Base-by-base conservation (phyloP, 2,113 vertebrate genomes). In the Cebus imitator region DNA sequence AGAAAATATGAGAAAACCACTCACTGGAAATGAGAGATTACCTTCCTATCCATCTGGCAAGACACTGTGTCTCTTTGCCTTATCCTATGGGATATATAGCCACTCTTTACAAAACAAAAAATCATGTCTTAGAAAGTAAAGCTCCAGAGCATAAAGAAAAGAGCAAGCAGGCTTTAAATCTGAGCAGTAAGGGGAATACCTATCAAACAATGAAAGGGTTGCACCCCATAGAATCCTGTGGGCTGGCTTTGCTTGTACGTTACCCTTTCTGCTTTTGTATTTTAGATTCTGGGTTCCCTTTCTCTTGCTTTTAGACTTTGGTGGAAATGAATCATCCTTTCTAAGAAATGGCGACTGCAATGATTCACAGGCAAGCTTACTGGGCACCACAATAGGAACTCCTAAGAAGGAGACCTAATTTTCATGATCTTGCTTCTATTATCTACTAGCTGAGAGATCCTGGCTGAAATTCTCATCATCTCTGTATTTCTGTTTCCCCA, bases 251-350 rank as follows among this genome's bases (percentile, higher is more conserved):
- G 35, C 40, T 64, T 32, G 23, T 20, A 43, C 13, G 4, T 32
- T 75, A 10, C 1, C 20, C 61, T 45, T 79, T 57, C 52, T 88
- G 57, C 79, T n/a, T 27, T 78, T 14, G 20, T 40, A 45, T 66
- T 87, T 76, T 58, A 79, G 58, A 37, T 73, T 76, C 90, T 85
- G 82, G 58, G 17, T 70, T 76, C 57, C 40, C 73, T 5, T 43
- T 91, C 52, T 73, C 55, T 61, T 23, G 57, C 35, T 84, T 94
- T 80, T 35, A 75, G 81, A 70, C 85, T 81, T 72, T 45, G 80
- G 37, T 87, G 93, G 45, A 79, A 93, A 73, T 91, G 93, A 97
- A 81, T 94, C 88, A 80, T 66, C 72, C 3, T 93, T 95, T 92
- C 57, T 57, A 87, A 79, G 75, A 83, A 95, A 94, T 5, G 25